Evolutionary conservation across 2,797 vertebrate genomes (phyloP), one percentile per base, ranked within the genome.

Genomic region (Myotis pilosus): DNA sequence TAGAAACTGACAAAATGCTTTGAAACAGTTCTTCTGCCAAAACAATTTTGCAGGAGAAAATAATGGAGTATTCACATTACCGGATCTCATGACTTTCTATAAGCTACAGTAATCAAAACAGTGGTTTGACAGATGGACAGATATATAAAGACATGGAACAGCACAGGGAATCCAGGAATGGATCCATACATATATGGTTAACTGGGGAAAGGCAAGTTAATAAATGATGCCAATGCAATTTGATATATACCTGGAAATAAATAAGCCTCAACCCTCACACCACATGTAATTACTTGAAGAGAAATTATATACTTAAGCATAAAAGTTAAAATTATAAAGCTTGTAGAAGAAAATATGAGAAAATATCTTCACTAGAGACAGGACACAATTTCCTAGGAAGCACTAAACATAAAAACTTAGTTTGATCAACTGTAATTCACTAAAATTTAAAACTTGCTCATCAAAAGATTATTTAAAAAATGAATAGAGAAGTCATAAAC

Each of bases 281-380:
- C 36, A 75, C 25, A 80, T 72, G 33, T 17, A 88, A 74, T 86
- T 92, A 64, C 9, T 80, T 81, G 25, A 57, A 92, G 17, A 86
- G 75, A 5, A 89, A 60, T 89, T 92, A 94, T 47, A 94, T 57
- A 74, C 2, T 3, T 28, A 71, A 74, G 5, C 47, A 83, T 66
- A 80, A 93, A 86, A 66, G 36, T 23, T 89, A 82, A 82, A 91
- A 74, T 53, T 55, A 60, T 60, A 84, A 90, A 84, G 22, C 11
- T 92, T 47, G 3, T 53, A 92, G 28, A 66, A 92, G 23, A 91
- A 57, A 72, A 72, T 66, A 51, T 23, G 47, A 53, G 36, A 62
- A 69, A 92, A 23, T 78, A 28, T 4, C 13, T 7, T 80, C 2
- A 53, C 13, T 85, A 55, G 22, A 83, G 3, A 3, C 25, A 74